phyloP scores from a whole-genome alignment of 2,113 vertebrate species.

The Ceuthmochares aereus region DNA sequence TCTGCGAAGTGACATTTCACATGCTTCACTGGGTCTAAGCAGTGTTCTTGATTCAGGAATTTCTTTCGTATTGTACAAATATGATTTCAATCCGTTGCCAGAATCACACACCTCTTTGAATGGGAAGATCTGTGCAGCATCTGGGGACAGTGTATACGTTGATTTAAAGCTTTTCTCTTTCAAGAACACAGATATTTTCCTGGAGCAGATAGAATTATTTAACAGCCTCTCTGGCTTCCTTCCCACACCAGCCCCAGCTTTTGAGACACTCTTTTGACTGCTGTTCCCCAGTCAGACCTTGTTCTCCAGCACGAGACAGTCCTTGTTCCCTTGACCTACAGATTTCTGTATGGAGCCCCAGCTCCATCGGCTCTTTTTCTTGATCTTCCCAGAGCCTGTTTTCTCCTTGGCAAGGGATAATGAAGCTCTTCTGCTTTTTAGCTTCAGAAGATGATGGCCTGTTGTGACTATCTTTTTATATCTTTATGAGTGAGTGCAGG shows the following conservation, averaged over 20 bases:
- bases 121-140: constrained; percentile 15
- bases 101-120: constrained; percentile 13
- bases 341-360: not conserved
- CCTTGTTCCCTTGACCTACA: not conserved
- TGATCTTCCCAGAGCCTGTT: not conserved
- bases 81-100: not conserved
- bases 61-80: not conserved
- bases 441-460: not conserved
- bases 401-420: not conserved
- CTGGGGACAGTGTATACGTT: not conserved
- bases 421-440: not conserved
- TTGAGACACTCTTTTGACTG: not conserved
- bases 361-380: not conserved
- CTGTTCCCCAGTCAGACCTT: not conserved
- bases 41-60: not conserved
- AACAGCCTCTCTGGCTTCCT: not conserved
- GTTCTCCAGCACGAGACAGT: not conserved
- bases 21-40: not conserved
- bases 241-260: not conserved
- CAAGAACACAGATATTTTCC: not conserved
- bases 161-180: constrained; percentile 36
- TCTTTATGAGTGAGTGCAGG: too few relatives aligned
- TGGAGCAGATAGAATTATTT: constrained; percentile 22
- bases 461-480: not conserved
- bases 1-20: not conserved